Evolutionary conservation across 1,140 invertebrate species (phyloP).

Genomic region (Idris sp.): DNA sequence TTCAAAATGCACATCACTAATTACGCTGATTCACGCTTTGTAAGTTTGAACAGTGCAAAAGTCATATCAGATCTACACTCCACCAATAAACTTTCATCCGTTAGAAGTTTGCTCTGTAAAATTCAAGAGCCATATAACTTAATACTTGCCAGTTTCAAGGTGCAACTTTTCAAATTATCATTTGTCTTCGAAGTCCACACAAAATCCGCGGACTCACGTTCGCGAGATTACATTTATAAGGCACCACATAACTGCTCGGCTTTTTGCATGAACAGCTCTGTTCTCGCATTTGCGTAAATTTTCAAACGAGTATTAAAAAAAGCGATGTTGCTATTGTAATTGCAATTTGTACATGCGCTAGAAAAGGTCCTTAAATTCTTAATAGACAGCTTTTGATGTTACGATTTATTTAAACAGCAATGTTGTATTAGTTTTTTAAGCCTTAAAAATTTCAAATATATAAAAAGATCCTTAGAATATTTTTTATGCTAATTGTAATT

Average conservation of each 20-base stretch:
- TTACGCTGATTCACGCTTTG: slow-evolving; percentile 22
- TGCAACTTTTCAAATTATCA: slow-evolving; percentile 61
- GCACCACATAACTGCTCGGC: slow-evolving; percentile 45
- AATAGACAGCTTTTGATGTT: slow-evolving; percentile 6
- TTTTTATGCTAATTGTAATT: too few relatives aligned
- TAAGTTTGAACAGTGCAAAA: slow-evolving; percentile 28
- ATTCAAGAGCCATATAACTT: slow-evolving; percentile 55
- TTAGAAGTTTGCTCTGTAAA: slow-evolving; percentile 52
- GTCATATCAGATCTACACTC: slow-evolving; percentile 54
- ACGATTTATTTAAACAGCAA: slow-evolving; percentile 14
- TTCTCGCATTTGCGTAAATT: slow-evolving; percentile 25
- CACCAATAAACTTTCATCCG: slow-evolving; percentile 49
- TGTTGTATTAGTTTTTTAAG: too few relatives aligned
- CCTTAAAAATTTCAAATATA: too few relatives aligned
- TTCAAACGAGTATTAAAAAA: slow-evolving; percentile 35
- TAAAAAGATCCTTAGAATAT: too few relatives aligned
- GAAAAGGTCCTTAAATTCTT: slow-evolving; percentile 7
- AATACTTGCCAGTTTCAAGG: slow-evolving; percentile 44
- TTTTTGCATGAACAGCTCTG: slow-evolving; percentile 42
- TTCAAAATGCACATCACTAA: slow-evolving; percentile 28
- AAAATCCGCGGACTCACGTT: slow-evolving; percentile 27
- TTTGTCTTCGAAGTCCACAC: slow-evolving; percentile 54
- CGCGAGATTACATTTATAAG: slow-evolving; percentile 50
- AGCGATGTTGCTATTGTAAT: slow-evolving; percentile 17
- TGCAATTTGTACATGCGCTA: slow-evolving; percentile 9